Evolutionary conservation across 2,113 vertebrate genomes (phyloP), one percentile per base, ranked within the genome.

Genomic region (Trachemys scripta): DNA sequence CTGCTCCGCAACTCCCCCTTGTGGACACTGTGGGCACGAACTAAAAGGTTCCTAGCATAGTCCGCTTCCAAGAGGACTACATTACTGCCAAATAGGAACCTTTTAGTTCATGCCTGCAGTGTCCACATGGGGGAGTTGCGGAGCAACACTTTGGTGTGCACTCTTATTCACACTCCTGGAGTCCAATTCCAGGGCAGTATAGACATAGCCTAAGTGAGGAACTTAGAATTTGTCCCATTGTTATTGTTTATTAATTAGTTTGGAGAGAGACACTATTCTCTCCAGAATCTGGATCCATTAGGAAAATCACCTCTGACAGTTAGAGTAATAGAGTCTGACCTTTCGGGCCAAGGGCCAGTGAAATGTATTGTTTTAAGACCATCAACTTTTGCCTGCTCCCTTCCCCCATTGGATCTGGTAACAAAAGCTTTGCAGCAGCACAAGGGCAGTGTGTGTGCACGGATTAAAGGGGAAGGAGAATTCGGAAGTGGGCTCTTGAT

Each of bases 401-500:
- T 31, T 51, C 91, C 95, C 94, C 92, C 45, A 0, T 53, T 24
- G 92, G 27, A 65, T 20, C 16, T 10, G 2, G 47, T 6, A 90
- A 89, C 95, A 93, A 92, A 96, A 88, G 72, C 76, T 4, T 50
- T 10, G 85, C 9, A 3, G 82, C 69, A 86, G 94, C 95, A 89
- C 88, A 76, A 4, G 95, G 96, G 97, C 96, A 93, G 95, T 0
- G 90, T 54, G 90, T 42, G 96, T 78, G 92, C 35, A 20, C 25
- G 2, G 89, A 93, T 94, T 94, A 94, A 83, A 81, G 45, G 57
- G 96, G 93, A 93, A 96, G 96, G 47, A 80, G 96, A 95, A 94
- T 98, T 98, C 95, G 93, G 97, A 98, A 98, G 92, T 69, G 86
- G 96, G 94, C 96, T 96, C 96, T 97, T 38, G 80, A 95, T 95